A percentile compares a stretch with the other conserved stretches of the same genome.
Conservation (phyloP, 2,113 vertebrate species). For the Dromas ardeola region DNA sequence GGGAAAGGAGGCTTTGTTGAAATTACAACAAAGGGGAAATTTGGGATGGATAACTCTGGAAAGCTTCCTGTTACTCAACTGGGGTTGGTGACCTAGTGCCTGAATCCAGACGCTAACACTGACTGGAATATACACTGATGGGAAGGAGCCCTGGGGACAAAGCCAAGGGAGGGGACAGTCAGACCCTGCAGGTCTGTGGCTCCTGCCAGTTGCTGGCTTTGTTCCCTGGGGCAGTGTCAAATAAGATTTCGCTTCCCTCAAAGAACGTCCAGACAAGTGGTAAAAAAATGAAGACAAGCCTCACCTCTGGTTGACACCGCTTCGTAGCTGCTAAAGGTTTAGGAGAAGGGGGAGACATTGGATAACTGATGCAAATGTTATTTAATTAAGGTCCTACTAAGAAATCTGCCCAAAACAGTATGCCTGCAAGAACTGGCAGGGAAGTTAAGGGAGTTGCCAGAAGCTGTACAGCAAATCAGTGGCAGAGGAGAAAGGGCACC, state of each 20-base stretch:
- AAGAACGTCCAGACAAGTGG: not conserved
- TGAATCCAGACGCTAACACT: not conserved
- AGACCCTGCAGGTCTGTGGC: not conserved
- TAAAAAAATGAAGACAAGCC: not conserved
- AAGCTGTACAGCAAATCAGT: not conserved
- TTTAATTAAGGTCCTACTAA: not conserved
- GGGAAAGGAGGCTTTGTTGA: not conserved
- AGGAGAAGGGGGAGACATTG: not conserved
- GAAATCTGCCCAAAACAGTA: not conserved
- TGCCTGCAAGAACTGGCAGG: not conserved
- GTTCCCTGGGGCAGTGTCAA: not conserved
- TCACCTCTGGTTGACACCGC: not conserved
- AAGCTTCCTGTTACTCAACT: not conserved
- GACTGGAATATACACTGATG: no score
- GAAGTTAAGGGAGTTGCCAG: not conserved
- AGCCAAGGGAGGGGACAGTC: not conserved
- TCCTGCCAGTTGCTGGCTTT: not conserved
- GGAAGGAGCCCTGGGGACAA: not conserved
- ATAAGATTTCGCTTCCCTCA: not conserved
- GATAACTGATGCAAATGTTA: not conserved
- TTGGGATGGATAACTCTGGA: not conserved
- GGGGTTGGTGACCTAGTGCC: not conserved
- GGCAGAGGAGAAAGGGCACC: not conserved
- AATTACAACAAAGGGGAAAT: not conserved
- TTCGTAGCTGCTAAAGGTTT: not conserved